phyloP scores from a whole-genome alignment of 2,797 vertebrate species.

The Melanotaenia pygmaea region DNA sequence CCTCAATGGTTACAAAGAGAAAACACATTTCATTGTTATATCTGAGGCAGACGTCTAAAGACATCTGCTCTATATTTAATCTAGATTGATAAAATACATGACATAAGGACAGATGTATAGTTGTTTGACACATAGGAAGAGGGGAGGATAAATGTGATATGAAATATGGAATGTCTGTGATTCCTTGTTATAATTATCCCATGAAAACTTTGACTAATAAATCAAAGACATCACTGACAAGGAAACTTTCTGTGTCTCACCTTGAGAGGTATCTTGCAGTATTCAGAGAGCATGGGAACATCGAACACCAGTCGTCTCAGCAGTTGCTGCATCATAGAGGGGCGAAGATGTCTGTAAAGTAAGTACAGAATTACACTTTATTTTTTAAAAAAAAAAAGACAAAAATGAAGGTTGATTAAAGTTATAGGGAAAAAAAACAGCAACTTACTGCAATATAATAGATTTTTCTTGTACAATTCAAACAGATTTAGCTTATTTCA shows the following conservation, averaged over 20 bases:
- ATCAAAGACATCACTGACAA: conserved; percentile 12
- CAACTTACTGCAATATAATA: neutral
- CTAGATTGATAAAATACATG: neutral
- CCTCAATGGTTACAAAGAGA: neutral
- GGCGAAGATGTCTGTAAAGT: conserved; percentile 88
- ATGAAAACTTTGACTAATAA: conserved; percentile 3
- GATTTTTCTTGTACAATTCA: neutral
- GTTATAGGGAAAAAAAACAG: neutral
- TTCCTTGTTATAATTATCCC: conserved; percentile 15
- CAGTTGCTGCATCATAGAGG: conserved; percentile 97
- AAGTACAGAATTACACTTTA: neutral
- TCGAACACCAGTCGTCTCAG: conserved; percentile 97
- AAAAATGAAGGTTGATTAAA: too few species aligned
- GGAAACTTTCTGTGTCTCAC: conserved; percentile 71
- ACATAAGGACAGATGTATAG: neutral
- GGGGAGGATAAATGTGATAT: conserved; percentile 2
- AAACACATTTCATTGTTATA: neutral
- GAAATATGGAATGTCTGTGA: conserved; percentile 3
- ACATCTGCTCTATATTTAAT: neutral
- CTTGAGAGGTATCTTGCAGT: conserved; percentile 95
- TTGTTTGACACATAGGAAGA: neutral
- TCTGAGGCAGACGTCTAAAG: neutral
- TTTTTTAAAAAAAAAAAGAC: neutral
- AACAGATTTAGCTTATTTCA: neutral
- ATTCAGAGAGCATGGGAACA: conserved; percentile 93